Evolutionary conservation across 2,888 invertebrate species (phyloP), one percentile per base, ranked within the genome.

Genomic region (Megamerina dolium): DNA sequence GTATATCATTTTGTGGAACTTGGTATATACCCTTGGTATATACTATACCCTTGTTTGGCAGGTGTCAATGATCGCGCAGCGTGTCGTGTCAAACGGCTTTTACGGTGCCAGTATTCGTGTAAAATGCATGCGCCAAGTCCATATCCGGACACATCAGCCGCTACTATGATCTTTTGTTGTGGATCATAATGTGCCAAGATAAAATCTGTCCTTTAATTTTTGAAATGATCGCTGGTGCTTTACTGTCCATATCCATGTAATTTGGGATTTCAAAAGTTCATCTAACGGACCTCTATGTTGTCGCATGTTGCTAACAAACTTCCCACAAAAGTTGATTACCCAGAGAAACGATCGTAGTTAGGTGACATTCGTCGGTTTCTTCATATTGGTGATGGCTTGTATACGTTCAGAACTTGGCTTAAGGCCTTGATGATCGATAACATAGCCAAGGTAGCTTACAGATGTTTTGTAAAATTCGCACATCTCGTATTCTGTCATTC

Each of bases 71-170:
- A n/a, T n/a, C n/a, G n/a, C n/a, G n/a, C n/a, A n/a, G n/a, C n/a
- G n/a, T n/a, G n/a, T n/a, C 60, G 48, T 55, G 63, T 17, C 53
- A 54, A 6, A 64, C 55, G 9, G 60, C 56, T 50, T 57, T 52
- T 30, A 58, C 54, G 36, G 52, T 45, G 27, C 61, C 60, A 52
- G 43, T 53, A 49, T 20, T 49, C 41, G 37, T 53, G 53, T n/a
- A 48, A 31, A 33, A 52, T 39, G 16, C 48, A 48, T 37, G 52
- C 49, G 9, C 48, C 46, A 9, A 54, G 27, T 3, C 50, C 52
- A 23, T 49, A 49, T 30, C 41, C 48, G n/a, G 49, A 54, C 31
- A 53, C 52, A 31, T 53, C 52, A 19, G 53, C 51, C 31, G 52
- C 48, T 12, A 51, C 53, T 12, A 51, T 44, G 8, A 54, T 52